Percentiles rank a stretch among this genome's conserved stretches.
Conservation (phyloP, 1,140 invertebrate genomes). For the Spodoptera frugiperda region DNA sequence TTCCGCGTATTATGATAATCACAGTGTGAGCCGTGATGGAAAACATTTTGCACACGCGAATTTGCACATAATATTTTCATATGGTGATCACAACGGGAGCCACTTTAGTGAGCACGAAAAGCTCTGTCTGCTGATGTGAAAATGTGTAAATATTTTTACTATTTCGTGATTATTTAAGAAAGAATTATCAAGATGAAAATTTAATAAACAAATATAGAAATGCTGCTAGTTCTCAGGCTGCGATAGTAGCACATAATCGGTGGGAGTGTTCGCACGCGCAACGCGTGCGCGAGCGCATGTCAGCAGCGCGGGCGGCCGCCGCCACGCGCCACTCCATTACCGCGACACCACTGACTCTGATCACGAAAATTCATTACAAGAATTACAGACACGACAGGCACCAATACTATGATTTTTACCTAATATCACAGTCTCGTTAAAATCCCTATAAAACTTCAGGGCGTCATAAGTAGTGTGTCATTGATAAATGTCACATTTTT, state of each 20-base stretch:
- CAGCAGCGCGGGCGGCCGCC: conserved; percentile 53
- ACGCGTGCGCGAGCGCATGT: conserved; percentile 57
- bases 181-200: background rate
- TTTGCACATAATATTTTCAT: conserved; percentile 39
- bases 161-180: background rate
- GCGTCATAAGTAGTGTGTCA: background rate
- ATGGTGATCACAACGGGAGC: conserved; percentile 24
- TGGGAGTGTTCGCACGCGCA: conserved; percentile 70
- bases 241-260: conserved; percentile 74
- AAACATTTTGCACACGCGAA: conserved; percentile 30
- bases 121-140: background rate
- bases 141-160: background rate
- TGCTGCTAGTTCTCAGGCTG: conserved; percentile 46
- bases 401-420: background rate
- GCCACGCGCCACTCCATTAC: conserved; percentile 79
- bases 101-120: conserved; percentile 18
- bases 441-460: background rate
- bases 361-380: conserved; percentile 63
- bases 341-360: conserved; percentile 63
- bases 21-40: conserved; percentile 44
- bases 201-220: conserved; percentile 30
- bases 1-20: conserved; percentile 45
- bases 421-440: background rate
- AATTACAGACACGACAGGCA: conserved; percentile 46
- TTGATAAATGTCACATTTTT: too few relatives aligned